Percentiles rank a stretch among this genome's conserved stretches.
phyloP scores from a whole-genome alignment of 2,888 invertebrate genomes.

The Cosmopolites sordidus region DNA sequence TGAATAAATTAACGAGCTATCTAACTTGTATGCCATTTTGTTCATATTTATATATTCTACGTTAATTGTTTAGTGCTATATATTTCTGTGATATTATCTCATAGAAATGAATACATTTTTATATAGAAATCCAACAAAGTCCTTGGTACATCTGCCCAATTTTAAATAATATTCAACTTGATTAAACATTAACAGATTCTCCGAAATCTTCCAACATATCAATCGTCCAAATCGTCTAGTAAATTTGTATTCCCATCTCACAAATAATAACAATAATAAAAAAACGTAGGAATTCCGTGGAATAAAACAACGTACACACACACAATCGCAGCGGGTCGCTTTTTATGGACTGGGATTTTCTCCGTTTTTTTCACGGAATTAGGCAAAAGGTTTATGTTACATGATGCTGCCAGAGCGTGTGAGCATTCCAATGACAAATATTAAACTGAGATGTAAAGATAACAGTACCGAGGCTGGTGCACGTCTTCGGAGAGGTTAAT shows the following conservation, averaged over 20 bases:
- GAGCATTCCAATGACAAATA: slow-evolving; percentile 22
- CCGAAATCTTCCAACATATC: too few relatives aligned
- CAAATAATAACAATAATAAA: background rate
- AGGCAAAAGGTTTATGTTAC: slow-evolving; percentile 22
- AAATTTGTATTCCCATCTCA: background rate
- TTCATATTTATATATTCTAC: too few relatives aligned
- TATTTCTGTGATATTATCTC: too few relatives aligned
- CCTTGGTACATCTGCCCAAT: background rate
- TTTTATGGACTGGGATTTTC: slow-evolving; percentile 21
- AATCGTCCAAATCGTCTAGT: too few relatives aligned
- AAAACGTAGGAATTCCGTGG: background rate
- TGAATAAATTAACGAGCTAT: too few relatives aligned
- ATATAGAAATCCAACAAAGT: too few relatives aligned
- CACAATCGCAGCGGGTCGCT: slow-evolving; percentile 17
- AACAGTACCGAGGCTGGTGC: slow-evolving; percentile 7
- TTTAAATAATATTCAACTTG: background rate
- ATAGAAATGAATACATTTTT: too few relatives aligned
- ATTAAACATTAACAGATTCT: too few relatives aligned
- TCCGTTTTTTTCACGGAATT: slow-evolving; percentile 22
- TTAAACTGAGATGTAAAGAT: slow-evolving; percentile 23
- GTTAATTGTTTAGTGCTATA: too few relatives aligned
- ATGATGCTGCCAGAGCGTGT: slow-evolving; percentile 25
- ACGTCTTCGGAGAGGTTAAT: too few relatives aligned
- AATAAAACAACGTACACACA: background rate
- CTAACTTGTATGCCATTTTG: too few relatives aligned